A percentile compares a stretch with the other conserved stretches of the same genome.
phyloP scores from a whole-genome alignment of 1,140 invertebrate species.

The Lineus longissimus region DNA sequence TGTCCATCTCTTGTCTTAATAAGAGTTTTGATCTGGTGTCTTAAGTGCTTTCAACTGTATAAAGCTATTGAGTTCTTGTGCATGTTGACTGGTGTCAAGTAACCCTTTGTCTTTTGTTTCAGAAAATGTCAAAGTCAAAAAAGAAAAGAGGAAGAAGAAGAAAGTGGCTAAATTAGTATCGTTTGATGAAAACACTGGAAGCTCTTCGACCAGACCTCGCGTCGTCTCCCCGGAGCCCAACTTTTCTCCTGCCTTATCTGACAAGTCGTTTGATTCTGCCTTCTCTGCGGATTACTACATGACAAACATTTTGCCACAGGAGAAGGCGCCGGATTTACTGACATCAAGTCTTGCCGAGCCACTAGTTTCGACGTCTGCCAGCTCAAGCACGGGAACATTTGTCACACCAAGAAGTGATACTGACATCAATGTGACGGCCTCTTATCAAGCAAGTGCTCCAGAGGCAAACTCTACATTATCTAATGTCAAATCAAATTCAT shows the following conservation, averaged over 20 bases:
- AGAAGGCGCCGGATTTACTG: background rate
- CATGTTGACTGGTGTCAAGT: no score
- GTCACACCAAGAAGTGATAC: no score
- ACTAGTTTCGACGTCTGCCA: background rate
- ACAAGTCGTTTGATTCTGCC: background rate
- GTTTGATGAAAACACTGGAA: conserved; percentile 61
- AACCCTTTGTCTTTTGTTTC: background rate
- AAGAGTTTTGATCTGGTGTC: background rate
- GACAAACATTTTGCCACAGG: background rate
- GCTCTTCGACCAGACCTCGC: conserved; percentile 50
- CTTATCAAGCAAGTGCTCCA: no score
- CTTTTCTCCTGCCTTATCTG: background rate
- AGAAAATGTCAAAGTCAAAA: conserved; percentile 22
- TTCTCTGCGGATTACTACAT: background rate
- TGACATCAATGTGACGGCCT: no score
- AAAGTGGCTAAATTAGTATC: conserved; percentile 63
- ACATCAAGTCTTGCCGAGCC: no score
- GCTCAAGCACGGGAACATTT: background rate
- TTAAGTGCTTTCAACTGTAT: background rate
- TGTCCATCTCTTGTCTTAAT: background rate
- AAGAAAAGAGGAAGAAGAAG: conserved; percentile 60
- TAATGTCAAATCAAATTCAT: no score
- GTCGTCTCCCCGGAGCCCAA: conserved; percentile 12
- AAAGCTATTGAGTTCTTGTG: background rate
- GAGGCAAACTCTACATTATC: no score